phyloP scores from a whole-genome alignment of 1,140 invertebrate genomes.

The Heliothis virescens region DNA sequence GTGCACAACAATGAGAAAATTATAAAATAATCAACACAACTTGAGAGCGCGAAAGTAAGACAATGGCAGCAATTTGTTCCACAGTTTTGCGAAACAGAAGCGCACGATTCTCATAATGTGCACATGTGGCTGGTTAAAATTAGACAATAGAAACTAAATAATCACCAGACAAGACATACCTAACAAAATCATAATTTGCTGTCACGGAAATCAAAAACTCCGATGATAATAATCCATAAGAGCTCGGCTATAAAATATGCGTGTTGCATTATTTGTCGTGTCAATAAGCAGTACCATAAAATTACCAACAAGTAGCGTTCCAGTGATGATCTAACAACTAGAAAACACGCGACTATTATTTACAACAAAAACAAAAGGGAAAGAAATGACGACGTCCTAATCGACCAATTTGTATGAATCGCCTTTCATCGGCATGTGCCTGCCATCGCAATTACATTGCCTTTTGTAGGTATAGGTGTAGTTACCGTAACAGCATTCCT shows the following conservation, averaged over 20 bases:
- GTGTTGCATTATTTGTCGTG: constrained; percentile 15
- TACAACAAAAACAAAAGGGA: not conserved
- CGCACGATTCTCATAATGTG: not conserved
- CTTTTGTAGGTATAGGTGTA: constrained; percentile 43
- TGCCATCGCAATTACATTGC: constrained; percentile 60
- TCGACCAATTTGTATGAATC: constrained; percentile 33
- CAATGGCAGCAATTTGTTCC: constrained; percentile 23
- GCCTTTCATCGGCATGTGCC: constrained; percentile 53
- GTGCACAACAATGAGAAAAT: constrained; percentile 12
- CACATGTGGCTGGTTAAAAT: constrained; percentile 18
- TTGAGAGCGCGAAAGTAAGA: constrained; percentile 1
- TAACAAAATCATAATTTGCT: not conserved
- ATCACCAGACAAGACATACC: constrained; percentile 4
- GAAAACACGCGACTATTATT: constrained; percentile 12
- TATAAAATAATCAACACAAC: constrained; percentile 20
- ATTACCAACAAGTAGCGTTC: constrained; percentile 4
- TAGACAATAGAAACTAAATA: constrained; percentile 12
- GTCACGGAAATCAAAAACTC: not conserved
- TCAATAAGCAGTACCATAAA: constrained; percentile 4
- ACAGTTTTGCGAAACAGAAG: constrained; percentile 34
- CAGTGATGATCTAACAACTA: not conserved
- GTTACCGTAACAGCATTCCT: constrained; percentile 53
- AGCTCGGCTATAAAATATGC: not conserved
- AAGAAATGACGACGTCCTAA: constrained; percentile 16
- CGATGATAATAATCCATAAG: not conserved